Base-by-base conservation (phyloP, 2,888 invertebrate species). In the Apotomis capreana region DNA sequence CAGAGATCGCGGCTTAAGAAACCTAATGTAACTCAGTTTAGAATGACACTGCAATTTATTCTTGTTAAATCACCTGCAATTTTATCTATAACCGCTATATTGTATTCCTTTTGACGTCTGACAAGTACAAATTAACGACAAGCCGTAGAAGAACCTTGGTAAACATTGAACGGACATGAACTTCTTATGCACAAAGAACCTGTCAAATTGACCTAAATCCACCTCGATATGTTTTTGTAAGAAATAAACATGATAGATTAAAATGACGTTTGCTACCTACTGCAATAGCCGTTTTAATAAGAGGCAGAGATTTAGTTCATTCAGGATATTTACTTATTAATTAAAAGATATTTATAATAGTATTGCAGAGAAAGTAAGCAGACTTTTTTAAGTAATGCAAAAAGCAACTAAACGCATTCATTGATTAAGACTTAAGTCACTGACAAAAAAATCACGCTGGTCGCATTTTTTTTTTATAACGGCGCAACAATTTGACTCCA, bases 141-240 rank as follows among this genome's bases (percentile, higher is more conserved):
- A 62, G 5, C 36, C 5, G n/a, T 36, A 52, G 51, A 49, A 15
- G 37, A 63, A 40, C 63, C 63, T 54, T 63, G 63, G 15, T 36
- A 37, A 26, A 55, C 44, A 12, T 70, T 65, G 64, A 65, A 65
- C 64, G 64, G 12, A 55, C 64, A 46, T 65, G 55, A 65, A 65
- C 64, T 57, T 44, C 26, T 44, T 55, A 46, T 6, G 3, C 44
- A 46, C 64, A 65, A 65, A 65, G 55, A 46, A 65, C 64, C 55
- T 55, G 64, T 65, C 55, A 65, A 57, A 55, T 44, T 10, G 64
- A 65, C 64, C 55, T 44, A 65, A 65, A 54, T 65, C 44, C 54
- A 44, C 5, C 26, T 65, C 6, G 13, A 57, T 15, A 12, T 64
- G 40, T 40, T 40, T 40, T 40, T 40, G 40, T 49, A 49, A 49